Percentiles rank a stretch among this genome's conserved stretches.
Evolutionary conservation across 2,888 invertebrate genomes (phyloP).

Genomic region (Bombylius discolor): DNA sequence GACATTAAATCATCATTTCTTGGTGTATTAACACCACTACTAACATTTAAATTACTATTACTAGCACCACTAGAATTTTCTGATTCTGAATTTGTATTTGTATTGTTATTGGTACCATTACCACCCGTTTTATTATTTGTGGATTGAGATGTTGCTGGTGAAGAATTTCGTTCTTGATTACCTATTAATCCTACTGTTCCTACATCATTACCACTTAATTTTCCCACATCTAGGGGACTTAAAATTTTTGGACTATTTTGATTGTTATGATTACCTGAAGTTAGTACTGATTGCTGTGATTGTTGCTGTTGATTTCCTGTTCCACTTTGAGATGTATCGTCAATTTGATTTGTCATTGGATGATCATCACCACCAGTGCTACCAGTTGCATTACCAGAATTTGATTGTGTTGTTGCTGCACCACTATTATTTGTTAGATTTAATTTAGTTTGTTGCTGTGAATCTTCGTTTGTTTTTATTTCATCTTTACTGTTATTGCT

Average conservation of each 20-base stretch:
- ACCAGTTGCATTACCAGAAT: neutral
- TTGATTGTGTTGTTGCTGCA: slow-evolving; percentile 1
- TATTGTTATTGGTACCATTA: neutral
- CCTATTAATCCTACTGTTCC: too few relatives aligned
- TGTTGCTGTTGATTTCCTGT: neutral
- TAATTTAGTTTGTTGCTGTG: neutral
- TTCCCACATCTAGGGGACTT: neutral
- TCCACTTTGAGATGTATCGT: neutral
- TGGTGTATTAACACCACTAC: too few relatives aligned
- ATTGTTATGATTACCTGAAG: slow-evolving; percentile 9
- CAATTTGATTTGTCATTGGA: neutral
- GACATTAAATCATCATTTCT: too few relatives aligned
- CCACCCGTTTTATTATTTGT: neutral
- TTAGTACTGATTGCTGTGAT: slow-evolving; percentile 1
- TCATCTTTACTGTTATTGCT: slow-evolving; percentile 5
- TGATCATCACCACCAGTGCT: neutral
- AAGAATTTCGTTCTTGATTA: neutral
- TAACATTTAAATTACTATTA: neutral
- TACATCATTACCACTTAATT: neutral
- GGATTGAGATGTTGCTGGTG: slow-evolving; percentile 10
- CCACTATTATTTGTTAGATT: neutral
- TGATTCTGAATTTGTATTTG: neutral
- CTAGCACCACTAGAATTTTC: neutral
- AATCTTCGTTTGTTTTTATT: slow-evolving; percentile 5
- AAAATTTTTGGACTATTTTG: slow-evolving; percentile 4